Conservation (phyloP, 2,888 invertebrate genomes). For the Odontomyia ornata region DNA sequence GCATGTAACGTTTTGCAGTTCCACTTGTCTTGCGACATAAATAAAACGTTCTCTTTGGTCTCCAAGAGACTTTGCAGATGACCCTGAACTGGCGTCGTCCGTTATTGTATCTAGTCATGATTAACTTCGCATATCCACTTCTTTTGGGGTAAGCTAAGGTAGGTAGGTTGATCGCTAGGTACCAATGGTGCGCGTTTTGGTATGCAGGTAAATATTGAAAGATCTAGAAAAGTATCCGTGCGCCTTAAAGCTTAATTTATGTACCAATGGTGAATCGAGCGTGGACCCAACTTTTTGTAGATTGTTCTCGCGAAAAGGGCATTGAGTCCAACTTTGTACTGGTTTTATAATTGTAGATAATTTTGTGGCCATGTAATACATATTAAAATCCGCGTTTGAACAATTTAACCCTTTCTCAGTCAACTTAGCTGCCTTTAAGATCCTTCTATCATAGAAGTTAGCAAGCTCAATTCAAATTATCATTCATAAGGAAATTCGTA, state of each 20-base stretch:
- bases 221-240: neutral
- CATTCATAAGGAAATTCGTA: no score
- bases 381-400: no score
- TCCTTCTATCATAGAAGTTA: no score
- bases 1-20: conserved; percentile 28
- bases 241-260: neutral
- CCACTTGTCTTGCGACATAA: conserved; percentile 46
- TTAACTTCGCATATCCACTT: neutral
- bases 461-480: no score
- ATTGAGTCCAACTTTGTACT: no score
- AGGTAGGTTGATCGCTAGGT: neutral
- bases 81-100: conserved; percentile 47
- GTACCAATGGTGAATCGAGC: no score
- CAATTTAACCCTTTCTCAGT: no score
- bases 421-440: no score
- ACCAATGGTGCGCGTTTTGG: neutral
- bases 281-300: no score
- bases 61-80: conserved; percentile 39
- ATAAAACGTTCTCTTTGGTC: conserved; percentile 47
- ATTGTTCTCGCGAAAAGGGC: no score
- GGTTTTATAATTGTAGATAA: no score
- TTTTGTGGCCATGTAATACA: no score
- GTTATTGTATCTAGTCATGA: neutral
- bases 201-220: conserved; percentile 9
- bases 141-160: neutral